Evolutionary conservation across 2,888 invertebrate species (phyloP).

Genomic region (Meta bourneti): DNA sequence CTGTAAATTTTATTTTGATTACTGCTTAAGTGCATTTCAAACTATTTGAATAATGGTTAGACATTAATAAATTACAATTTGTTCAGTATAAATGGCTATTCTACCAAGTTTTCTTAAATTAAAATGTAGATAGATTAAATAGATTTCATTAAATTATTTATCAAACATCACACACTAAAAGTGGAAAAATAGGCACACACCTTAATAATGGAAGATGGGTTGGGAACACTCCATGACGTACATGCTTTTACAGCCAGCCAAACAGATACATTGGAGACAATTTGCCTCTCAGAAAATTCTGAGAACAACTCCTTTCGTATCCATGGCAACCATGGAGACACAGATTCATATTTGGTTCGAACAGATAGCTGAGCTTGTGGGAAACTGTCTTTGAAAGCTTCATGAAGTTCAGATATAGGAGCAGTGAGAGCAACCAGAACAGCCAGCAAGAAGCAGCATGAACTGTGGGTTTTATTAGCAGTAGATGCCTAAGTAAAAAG

Average conservation of each 20-base stretch:
- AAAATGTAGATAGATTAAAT: too few species aligned
- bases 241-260: conserved; percentile 65
- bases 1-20: too few species aligned
- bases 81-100: too few species aligned
- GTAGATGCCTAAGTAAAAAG: conserved; percentile 19
- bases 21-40: too few species aligned
- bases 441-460: conserved; percentile 61
- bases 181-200: neutral
- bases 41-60: too few species aligned
- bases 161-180: too few species aligned
- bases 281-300: conserved; percentile 46
- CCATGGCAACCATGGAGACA: conserved; percentile 69
- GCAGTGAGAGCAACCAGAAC: conserved; percentile 58
- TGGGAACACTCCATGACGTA: conserved; percentile 42
- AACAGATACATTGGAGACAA: conserved; percentile 59
- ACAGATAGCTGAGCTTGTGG: conserved; percentile 56
- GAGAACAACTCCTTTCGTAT: conserved; percentile 56
- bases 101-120: too few species aligned
- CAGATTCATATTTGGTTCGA: conserved; percentile 40
- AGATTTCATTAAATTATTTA: too few species aligned
- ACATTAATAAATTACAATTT: too few species aligned
- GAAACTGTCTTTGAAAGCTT: conserved; percentile 63
- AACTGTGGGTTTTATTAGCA: conserved; percentile 64
- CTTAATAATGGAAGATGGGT: conserved; percentile 44
- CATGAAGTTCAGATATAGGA: conserved; percentile 52